A percentile compares a stretch with the other conserved stretches of the same genome.
Evolutionary conservation across 1,140 invertebrate genomes (phyloP).

Genomic region (Bicyclus anynana): DNA sequence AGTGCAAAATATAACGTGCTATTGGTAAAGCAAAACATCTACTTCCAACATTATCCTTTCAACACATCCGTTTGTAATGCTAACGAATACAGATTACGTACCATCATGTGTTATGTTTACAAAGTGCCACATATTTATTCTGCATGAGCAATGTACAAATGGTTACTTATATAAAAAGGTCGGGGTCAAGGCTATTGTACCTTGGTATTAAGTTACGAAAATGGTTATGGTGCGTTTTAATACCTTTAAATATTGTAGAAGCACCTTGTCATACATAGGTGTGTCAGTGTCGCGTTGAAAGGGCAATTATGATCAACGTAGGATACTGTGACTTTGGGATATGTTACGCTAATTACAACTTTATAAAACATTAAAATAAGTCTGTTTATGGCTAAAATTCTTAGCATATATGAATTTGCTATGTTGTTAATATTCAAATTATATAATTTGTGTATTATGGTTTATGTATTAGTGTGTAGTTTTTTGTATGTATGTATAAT

Average conservation of each 20-base stretch:
- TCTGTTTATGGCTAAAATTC: too few relatives aligned
- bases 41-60: slow-evolving; percentile 12
- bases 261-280: not conserved
- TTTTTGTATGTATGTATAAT: too few relatives aligned
- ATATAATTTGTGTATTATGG: too few relatives aligned
- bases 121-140: slow-evolving; percentile 23
- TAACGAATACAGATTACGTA: slow-evolving; percentile 1
- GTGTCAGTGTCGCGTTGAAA: not conserved
- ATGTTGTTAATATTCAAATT: too few relatives aligned
- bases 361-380: too few relatives aligned
- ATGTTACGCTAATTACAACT: too few relatives aligned
- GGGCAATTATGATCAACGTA: not conserved
- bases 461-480: too few relatives aligned
- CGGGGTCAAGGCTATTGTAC: slow-evolving; percentile 29
- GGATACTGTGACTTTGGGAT: too few relatives aligned
- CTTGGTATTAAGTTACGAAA: not conserved
- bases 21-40: not conserved
- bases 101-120: slow-evolving; percentile 19
- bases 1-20: not conserved
- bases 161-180: slow-evolving; percentile 26
- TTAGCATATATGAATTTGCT: too few relatives aligned
- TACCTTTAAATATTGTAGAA: not conserved
- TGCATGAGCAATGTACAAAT: slow-evolving; percentile 28
- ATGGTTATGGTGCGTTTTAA: not conserved
- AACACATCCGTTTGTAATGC: slow-evolving; percentile 8